Base-by-base conservation (phyloP, 2,888 invertebrate genomes). In the Serrognathus titanus region DNA sequence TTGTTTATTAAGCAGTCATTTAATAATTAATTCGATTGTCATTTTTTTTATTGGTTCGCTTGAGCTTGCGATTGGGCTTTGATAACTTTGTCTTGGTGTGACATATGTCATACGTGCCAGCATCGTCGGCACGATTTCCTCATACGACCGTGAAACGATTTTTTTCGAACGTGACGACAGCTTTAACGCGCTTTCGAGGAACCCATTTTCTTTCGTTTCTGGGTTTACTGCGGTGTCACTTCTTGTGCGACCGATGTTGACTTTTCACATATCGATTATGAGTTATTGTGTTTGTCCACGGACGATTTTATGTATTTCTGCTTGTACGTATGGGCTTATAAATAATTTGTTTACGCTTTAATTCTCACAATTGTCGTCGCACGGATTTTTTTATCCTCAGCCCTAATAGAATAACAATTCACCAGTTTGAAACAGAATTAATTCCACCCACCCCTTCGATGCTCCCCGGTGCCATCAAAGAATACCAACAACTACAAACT, bases 361-460 rank as follows among this genome's bases (percentile, higher is more conserved):
- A 31, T 31, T 31, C 24, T 31, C 24, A 31, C 24, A 31, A 3
- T 31, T 31, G 24, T 31, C 24, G 24, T 1, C 24, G 24, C 24
- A 31, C 24, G 24, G 24, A 31, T 31, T 31, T 31, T 31, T 31
- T 31, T 6, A 6, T 31, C 24, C 24, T 31, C 13, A 3, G 12
- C 20, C 43, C 53, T 63, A 64, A 66, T 66, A 63, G 63, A 66
- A 66, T 66, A 66, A 64, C 64, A 66, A 63, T 66, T 65, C 64
- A 48, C 56, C 58, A 9, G 61, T 55, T 50, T 62, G 55, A 63
- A 66, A 63, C 59, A 59, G 63, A 64, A 66, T 66, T 65, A 62
- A 64, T 65, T 66, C 63, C 66, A 57, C 63, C 66, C 63, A 63
- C 66, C 66, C 66, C 61, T 62, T 57, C 41, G 48, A 11, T 52